phyloP scores from a whole-genome alignment of 2,888 invertebrate species.

The Notodonta ziczac region DNA sequence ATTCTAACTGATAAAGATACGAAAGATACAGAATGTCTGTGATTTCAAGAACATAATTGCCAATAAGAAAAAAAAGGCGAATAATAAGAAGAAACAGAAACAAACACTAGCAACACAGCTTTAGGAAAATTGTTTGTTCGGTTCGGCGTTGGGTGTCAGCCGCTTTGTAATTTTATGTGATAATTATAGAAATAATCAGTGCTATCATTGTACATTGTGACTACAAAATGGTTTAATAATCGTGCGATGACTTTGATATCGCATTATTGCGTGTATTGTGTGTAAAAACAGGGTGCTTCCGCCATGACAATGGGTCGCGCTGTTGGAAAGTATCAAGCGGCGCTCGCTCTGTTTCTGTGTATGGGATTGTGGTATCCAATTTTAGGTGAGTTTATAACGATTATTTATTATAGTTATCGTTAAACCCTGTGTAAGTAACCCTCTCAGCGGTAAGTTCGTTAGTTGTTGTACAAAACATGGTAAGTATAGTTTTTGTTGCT shows the following conservation, averaged over 20 bases:
- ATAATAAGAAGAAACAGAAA: too few relatives aligned
- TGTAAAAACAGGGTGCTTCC: slow-evolving; percentile 72
- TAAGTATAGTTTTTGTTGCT: slow-evolving; percentile 13
- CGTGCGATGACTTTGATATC: slow-evolving; percentile 67
- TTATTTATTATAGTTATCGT: slow-evolving; percentile 28
- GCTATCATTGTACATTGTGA: slow-evolving; percentile 58
- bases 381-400: slow-evolving; percentile 67
- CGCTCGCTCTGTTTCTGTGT: slow-evolving; percentile 74
- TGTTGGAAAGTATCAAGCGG: slow-evolving; percentile 69
- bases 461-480: slow-evolving; percentile 21
- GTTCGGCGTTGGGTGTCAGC: slow-evolving; percentile 84
- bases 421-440: slow-evolving; percentile 13
- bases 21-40: too few relatives aligned
- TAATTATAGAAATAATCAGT: slow-evolving; percentile 70
- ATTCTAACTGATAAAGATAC: too few relatives aligned
- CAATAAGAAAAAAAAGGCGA: too few relatives aligned
- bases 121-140: slow-evolving; percentile 77
- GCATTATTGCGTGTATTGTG: slow-evolving; percentile 58
- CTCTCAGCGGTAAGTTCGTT: slow-evolving; percentile 9
- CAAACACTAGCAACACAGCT: slow-evolving; percentile 49
- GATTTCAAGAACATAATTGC: too few relatives aligned
- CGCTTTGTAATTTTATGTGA: slow-evolving; percentile 72
- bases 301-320: slow-evolving; percentile 80
- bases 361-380: slow-evolving; percentile 69
- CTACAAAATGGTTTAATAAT: slow-evolving; percentile 70